Evolutionary conservation across 2,113 vertebrate species (phyloP).

Genomic region (Rhinichthys klamathensis): DNA sequence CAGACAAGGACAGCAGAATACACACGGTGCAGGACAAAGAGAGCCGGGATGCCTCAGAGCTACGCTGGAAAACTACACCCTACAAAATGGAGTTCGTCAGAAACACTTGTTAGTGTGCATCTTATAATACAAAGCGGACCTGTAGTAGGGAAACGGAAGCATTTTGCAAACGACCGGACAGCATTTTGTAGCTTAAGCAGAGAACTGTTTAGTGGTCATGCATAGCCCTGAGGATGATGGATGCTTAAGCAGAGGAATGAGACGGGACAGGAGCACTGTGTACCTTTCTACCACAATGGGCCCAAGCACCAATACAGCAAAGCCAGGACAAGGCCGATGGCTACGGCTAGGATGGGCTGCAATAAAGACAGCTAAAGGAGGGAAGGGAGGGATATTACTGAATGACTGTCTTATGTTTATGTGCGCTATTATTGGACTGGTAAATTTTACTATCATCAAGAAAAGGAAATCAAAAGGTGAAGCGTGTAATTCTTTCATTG

Average conservation of each 20-base stretch:
- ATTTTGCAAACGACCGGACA: conserved; percentile 26
- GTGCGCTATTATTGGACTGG: conserved; percentile 36
- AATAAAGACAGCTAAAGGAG: conserved; percentile 97
- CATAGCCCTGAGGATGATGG: conserved; percentile 37
- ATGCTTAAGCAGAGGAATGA: conserved; percentile 40
- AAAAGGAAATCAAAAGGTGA: conserved; percentile 27
- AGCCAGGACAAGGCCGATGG: conserved; percentile 99
- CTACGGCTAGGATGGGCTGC: conserved; percentile 98
- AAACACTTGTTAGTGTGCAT: conserved; percentile 29
- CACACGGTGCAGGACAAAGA: neutral
- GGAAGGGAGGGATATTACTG: conserved; percentile 97
- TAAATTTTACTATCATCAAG: conserved; percentile 58
- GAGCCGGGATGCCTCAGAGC: conserved; percentile 44
- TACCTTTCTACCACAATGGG: conserved; percentile 99
- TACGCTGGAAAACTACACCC: conserved; percentile 30
- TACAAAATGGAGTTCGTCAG: conserved; percentile 31
- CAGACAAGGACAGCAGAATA: conserved; percentile 9
- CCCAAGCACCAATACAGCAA: conserved; percentile 99
- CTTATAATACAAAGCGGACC: conserved; percentile 20
- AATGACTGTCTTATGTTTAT: conserved; percentile 61
- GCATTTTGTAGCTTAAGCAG: conserved; percentile 26
- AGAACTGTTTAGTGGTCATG: conserved; percentile 34
- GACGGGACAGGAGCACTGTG: conserved; percentile 83
- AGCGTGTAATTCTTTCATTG: neutral
- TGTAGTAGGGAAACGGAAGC: conserved; percentile 5